Conservation (phyloP, 2,113 vertebrate species). For the Aleadryas rufinucha region DNA sequence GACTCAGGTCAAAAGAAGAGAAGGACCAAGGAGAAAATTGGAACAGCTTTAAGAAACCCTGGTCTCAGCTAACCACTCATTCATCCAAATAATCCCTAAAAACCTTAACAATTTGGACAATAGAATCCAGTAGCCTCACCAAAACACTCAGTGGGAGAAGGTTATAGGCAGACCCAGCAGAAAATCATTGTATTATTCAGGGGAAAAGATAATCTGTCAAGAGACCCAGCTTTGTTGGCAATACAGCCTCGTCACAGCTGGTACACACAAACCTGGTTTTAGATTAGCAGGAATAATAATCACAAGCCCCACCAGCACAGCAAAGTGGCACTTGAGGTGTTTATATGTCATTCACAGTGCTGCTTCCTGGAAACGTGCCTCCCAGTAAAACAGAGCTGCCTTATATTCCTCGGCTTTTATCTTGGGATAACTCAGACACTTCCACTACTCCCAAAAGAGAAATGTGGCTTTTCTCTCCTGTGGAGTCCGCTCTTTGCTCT, state of each 20-base stretch:
- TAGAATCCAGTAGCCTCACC: neutral
- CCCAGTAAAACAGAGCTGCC: neutral
- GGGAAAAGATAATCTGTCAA: neutral
- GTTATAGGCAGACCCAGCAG: neutral
- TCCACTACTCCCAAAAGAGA: neutral
- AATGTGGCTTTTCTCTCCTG: neutral
- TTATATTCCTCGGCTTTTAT: neutral
- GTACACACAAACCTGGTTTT: neutral
- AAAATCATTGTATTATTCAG: neutral
- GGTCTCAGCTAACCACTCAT: neutral
- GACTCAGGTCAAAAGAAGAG: neutral
- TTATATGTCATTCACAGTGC: neutral
- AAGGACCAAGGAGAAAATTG: neutral
- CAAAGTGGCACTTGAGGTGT: neutral
- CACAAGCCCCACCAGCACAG: neutral
- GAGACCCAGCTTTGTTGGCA: neutral
- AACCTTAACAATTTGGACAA: neutral
- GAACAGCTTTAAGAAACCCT: neutral
- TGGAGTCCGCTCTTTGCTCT: neutral
- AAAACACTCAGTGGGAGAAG: neutral
- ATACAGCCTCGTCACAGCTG: neutral
- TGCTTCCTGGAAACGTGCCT: neutral
- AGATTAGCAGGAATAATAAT: neutral
- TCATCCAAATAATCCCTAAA: neutral
- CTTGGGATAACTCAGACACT: neutral